phyloP scores from a whole-genome alignment of 2,888 invertebrate genomes.

The Hypolimnas misippus region DNA sequence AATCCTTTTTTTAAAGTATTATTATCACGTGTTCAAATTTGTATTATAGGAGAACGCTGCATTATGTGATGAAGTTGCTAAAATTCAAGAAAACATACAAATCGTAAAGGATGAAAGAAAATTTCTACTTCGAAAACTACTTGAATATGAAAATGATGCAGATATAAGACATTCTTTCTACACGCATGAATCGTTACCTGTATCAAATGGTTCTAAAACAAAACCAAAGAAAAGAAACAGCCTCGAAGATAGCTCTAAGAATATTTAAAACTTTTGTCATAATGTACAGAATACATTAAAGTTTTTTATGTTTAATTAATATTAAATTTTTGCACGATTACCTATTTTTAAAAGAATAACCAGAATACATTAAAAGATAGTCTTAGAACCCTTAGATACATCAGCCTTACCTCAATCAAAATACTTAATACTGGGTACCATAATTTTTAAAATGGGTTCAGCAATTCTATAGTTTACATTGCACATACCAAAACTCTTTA shows the following conservation, averaged over 20 bases:
- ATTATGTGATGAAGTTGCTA: conserved; percentile 94
- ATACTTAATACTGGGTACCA: too few relatives aligned
- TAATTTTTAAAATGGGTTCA: too few relatives aligned
- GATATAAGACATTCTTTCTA: conserved; percentile 56
- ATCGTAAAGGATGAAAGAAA: conserved; percentile 93
- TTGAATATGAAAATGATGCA: conserved; percentile 85
- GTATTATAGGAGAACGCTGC: conserved; percentile 90
- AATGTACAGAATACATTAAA: not conserved
- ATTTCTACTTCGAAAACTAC: conserved; percentile 90
- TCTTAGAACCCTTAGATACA: too few relatives aligned
- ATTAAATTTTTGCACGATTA: not conserved
- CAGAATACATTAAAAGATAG: too few relatives aligned
- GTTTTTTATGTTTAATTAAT: not conserved
- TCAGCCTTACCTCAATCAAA: too few relatives aligned
- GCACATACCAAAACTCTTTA: too few relatives aligned
- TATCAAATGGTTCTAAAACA: conserved; percentile 59
- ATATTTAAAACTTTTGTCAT: conserved; percentile 2
- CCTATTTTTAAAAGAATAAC: not conserved
- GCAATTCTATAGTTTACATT: too few relatives aligned
- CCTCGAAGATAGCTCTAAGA: conserved; percentile 59
- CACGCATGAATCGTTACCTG: conserved; percentile 52
- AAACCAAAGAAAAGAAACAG: conserved; percentile 66
- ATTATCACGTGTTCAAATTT: too few relatives aligned
- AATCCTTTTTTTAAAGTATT: too few relatives aligned
- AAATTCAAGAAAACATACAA: conserved; percentile 91